Base-by-base conservation (phyloP, 2,888 invertebrate species). In the Heliconius sara region DNA sequence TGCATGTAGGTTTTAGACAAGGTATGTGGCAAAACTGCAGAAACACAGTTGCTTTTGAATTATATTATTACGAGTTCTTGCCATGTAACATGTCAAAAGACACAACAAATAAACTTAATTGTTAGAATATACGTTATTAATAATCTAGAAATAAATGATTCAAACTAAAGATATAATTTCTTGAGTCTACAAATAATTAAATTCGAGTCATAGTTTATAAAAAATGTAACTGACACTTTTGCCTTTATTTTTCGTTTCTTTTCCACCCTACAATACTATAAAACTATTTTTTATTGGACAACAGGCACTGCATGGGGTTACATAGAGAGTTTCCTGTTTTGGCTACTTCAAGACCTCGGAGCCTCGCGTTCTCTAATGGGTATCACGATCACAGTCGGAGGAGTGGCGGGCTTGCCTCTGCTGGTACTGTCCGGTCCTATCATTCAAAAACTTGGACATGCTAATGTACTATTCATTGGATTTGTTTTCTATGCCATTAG, bases 231-330 rank as follows among this genome's bases (percentile, higher is more conserved):
- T 9, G 34, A 39, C 34, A 39, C 34, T 52, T 52, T 52, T 52
- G 16, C 19, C 19, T 52, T 52, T 43, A 13, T 43, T 43, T 43
- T 13, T 43, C 13, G 13, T 43, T 57, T 39, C 9, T 39, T 22
- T 16, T 16, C 57, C 0, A 57, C 22, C 3, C 13, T 57, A 57
- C 57, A 16, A 19, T 47, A 47, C 10, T 47, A 16, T 47, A 47
- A 47, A 47, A 47, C 13, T 47, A 47, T 47, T 13, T 72, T 71
- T 47, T 19, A 27, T 16, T 71, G 1, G 16, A 12, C 92, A 90
- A 16, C 90, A 97, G 97, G 97, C 57, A 97, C 96, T 34, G 97
- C 97, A n/a, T 97, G 97, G 97, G 97, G 97, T 63, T 97, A 97
- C 91, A 96, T 98, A 84, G 97, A 98, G 91, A 97, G 97, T 84